phyloP scores from a whole-genome alignment of 2,888 invertebrate species.

The Cephus nigrinus region DNA sequence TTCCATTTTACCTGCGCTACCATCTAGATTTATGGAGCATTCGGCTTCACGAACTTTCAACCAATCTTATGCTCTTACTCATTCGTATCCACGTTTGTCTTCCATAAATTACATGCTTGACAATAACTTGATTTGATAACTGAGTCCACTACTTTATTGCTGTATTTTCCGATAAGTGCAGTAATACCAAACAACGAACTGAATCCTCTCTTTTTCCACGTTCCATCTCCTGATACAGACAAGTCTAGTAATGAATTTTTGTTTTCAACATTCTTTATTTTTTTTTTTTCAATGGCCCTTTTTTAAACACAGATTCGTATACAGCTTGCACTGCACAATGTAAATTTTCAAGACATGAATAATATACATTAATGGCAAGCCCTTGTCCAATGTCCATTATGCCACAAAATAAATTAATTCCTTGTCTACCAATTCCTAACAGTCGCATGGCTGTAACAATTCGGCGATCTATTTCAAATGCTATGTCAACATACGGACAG shows the following conservation, averaged over 20 bases:
- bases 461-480: constrained; percentile 16
- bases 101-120: constrained; percentile 25
- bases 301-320: constrained; percentile 10
- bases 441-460: constrained; percentile 13
- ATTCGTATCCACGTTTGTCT: constrained; percentile 18
- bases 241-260: constrained; percentile 5
- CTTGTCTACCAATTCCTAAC: constrained; percentile 18
- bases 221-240: constrained; percentile 20
- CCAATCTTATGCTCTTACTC: constrained; percentile 25
- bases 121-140: constrained; percentile 27
- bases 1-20: constrained; percentile 19
- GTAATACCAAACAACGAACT: constrained; percentile 18
- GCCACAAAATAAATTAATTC: constrained; percentile 18
- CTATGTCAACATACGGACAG: constrained; percentile 13
- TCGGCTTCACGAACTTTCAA: constrained; percentile 17
- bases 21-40: constrained; percentile 16
- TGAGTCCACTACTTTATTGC: constrained; percentile 19
- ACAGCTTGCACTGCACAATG: constrained; percentile 8
- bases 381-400: constrained; percentile 41
- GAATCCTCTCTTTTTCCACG: constrained; percentile 23
- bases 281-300: constrained; percentile 15
- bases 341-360: constrained; percentile 26
- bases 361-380: constrained; percentile 29
- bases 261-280: constrained; percentile 18
- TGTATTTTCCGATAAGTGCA: constrained; percentile 13